Base-by-base conservation (phyloP, 2,113 vertebrate species). In the Acinonyx jubatus region DNA sequence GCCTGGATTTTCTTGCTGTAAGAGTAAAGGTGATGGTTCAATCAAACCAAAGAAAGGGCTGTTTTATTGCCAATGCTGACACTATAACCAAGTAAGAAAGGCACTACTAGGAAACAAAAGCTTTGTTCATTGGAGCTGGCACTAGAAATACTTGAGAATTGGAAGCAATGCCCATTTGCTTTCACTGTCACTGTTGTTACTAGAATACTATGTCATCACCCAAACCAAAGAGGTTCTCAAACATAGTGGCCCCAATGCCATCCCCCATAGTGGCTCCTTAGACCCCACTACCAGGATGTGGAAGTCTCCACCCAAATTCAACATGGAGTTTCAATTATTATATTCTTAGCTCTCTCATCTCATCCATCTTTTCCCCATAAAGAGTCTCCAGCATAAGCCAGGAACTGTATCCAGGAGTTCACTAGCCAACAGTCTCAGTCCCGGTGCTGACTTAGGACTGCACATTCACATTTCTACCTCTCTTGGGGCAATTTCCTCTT, bases 21-120 rank as follows among this genome's bases (percentile, higher is more conserved):
- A 85, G 23, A 68, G 61, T n/a, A 23, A 93, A 91, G 2, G 3
- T 15, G 12, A 71, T 3, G 13, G n/a, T 65, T 33, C 12, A 15
- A 84, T 52, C 33, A 95, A 94, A 31, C 27, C 57, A 71, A 52
- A 94, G n/a, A 94, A 92, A 41, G 38, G n/a, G n/a, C 63, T 89
- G 31, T 2, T 27, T 80, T 18, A 25, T 36, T 65, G 36, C 31
- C 66, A 55, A 4, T 65, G 48, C 55, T 63, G 38, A 55, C 73
- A 73, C 9, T 89, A 19, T 76, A 69, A 85, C 31, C 69, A 93
- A 95, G 76, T 74, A 65, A 91, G 33, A 16, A 76, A 38, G n/a
- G n/a, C 33, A 1, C 15, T 33, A 36, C 38, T 52, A 16, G 52
- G 19, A 93, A 93, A 41, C 19, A 48, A 92, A 94, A 95, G 48